phyloP scores from a whole-genome alignment of 2,113 vertebrate genomes.

The Spheniscus mendiculus region DNA sequence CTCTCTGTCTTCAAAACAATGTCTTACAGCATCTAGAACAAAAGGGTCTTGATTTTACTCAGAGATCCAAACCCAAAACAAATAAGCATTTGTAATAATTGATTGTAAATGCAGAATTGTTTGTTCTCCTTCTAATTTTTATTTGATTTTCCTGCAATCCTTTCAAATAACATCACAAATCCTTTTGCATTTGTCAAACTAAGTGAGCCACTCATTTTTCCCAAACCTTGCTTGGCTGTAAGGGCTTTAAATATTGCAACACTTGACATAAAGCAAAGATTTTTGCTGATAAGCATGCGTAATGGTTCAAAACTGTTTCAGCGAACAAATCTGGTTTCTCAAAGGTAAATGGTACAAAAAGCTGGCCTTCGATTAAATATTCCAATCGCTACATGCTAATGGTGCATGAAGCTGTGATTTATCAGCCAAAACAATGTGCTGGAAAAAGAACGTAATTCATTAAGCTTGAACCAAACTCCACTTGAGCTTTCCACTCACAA shows the following conservation, averaged over 20 bases:
- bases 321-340: slow-evolving; percentile 69
- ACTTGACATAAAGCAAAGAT: slow-evolving; percentile 30
- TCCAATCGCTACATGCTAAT: slow-evolving; percentile 67
- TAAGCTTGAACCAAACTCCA: slow-evolving; percentile 38
- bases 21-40: not conserved
- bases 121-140: slow-evolving; percentile 3
- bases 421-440: slow-evolving; percentile 71
- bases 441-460: slow-evolving; percentile 67
- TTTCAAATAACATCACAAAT: slow-evolving; percentile 2
- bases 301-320: slow-evolving; percentile 71
- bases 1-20: not conserved
- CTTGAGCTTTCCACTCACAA: slow-evolving; percentile 48
- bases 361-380: slow-evolving; percentile 75
- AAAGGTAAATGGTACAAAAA: slow-evolving; percentile 66
- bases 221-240: slow-evolving; percentile 1
- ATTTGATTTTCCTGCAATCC: not conserved
- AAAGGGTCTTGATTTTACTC: not conserved
- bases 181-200: slow-evolving; percentile 4
- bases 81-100: not conserved
- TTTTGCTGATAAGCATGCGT: slow-evolving; percentile 20
- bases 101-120: not conserved
- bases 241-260: slow-evolving; percentile 23
- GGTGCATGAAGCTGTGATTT: slow-evolving; percentile 72
- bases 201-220: not conserved
- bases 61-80: not conserved